Evolutionary conservation across 2,113 vertebrate species (phyloP), one percentile per base, ranked within the genome.

Genomic region (Hippocampus mohnikei): DNA sequence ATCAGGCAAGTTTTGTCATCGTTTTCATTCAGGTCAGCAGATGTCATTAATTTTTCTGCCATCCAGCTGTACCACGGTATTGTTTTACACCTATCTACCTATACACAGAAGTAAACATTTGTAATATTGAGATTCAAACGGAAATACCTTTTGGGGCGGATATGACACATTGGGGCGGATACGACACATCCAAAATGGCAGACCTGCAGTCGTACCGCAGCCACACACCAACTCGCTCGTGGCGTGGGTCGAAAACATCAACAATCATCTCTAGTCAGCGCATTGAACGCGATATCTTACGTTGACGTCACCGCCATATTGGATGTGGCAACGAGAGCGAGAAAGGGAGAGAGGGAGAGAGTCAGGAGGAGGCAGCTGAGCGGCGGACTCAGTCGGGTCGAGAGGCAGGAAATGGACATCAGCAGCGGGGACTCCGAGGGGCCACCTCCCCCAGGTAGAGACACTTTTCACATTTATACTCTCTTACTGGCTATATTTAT

Each of bases 351-450:
- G 62, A 44, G 62, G 13, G 42, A 16, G 41, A 65, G 79, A 81
- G 72, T 10, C 66, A 62, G 68, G 64, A 67, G 80, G 76, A 71
- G 44, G 78, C 76, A 60, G 80, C 72, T 71, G 82, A 76, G 85
- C 79, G 5, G 77, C 78, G 27, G 27, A 76, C 59, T 70, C 73
- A 60, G 58, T 60, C 58, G 27, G 56, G 63, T 72, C 81, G 81
- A 29, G 80, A 78, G 80, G 69, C 67, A 60, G 82, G 79, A 81
- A 63, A 90, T 86, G 87, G 81, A 85, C 73, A 74, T 66, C 64
- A 62, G 18, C 74, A 23, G 55, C 80, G 67, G 66, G 72, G 84
- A 4, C 74, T 64, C 72, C 37, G 42, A 8, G 48, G 62, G 70
- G 40, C 65, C 72, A 68, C n/a, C 70, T 79, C 3, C 48, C 67